Conservation (phyloP, 2,888 invertebrate genomes). For the Ennomos erosarius region DNA sequence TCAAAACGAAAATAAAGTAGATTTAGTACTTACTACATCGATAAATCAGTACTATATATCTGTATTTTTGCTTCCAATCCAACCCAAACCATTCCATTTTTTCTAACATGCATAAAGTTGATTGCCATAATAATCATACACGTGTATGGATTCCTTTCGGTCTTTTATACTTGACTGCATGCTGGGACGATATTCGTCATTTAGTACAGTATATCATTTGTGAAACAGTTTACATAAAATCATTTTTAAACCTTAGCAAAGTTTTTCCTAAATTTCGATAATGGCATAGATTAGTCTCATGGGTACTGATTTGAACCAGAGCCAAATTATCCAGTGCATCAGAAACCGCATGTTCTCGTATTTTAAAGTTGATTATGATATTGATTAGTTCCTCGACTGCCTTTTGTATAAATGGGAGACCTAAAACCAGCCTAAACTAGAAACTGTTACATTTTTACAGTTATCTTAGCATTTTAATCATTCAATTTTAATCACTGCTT, state of each 20-base stretch:
- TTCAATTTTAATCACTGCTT: constrained; percentile 5
- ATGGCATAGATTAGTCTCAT: constrained; percentile 42
- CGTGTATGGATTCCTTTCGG: constrained; percentile 5
- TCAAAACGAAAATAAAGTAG: too few species aligned
- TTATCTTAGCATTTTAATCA: constrained; percentile 2
- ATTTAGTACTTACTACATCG: too few species aligned
- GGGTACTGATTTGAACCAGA: constrained; percentile 49
- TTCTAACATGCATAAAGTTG: too few species aligned
- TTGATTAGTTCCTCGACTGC: not conserved
- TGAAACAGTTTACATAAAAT: constrained; percentile 9
- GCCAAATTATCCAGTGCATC: constrained; percentile 53
- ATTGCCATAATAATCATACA: constrained; percentile 10
- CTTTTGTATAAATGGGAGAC: too few species aligned
- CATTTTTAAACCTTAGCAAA: constrained; percentile 29
- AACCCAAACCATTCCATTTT: too few species aligned
- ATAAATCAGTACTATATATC: too few species aligned
- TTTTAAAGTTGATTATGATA: constrained; percentile 3
- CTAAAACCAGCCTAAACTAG: too few species aligned
- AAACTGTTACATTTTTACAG: too few species aligned
- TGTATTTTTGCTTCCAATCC: too few species aligned
- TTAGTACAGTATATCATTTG: not conserved
- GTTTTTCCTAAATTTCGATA: constrained; percentile 48
- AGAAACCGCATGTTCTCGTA: constrained; percentile 19
- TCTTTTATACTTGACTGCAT: constrained; percentile 5
- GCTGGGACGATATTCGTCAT: too few species aligned